Evolutionary conservation across 2,113 vertebrate species (phyloP).

Genomic region (Macquaria ambigua): DNA sequence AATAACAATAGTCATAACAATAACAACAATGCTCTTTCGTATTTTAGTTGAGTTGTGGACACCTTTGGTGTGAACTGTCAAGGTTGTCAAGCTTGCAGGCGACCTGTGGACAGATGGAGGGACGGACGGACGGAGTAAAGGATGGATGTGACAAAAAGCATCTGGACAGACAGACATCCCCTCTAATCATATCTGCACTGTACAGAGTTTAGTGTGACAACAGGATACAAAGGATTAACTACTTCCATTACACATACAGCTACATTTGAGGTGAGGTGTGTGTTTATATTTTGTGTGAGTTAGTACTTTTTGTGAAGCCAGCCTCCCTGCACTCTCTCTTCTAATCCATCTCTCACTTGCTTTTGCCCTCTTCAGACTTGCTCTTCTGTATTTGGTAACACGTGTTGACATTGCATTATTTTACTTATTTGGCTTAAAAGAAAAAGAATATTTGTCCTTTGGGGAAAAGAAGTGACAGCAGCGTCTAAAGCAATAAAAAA

Average conservation of each 20-base stretch:
- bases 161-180: conserved; percentile 78
- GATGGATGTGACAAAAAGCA: conserved; percentile 54
- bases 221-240: conserved; percentile 23
- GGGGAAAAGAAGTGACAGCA: conserved; percentile 82
- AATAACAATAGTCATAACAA: conserved; percentile 72
- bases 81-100: conserved; percentile 64
- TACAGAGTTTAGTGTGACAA: conserved; percentile 49
- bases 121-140: conserved; percentile 47
- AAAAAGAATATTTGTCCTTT: conserved; percentile 76
- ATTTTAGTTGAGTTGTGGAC: conserved; percentile 74
- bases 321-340: conserved; percentile 17
- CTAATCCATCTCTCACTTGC: conserved; percentile 45
- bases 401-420: conserved; percentile 80
- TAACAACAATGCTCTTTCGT: conserved; percentile 65
- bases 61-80: conserved; percentile 83
- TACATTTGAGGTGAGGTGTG: conserved; percentile 46
- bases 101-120: conserved; percentile 67
- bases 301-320: conserved; percentile 43
- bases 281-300: conserved; percentile 44
- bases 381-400: conserved; percentile 84
- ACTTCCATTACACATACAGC: conserved; percentile 24
- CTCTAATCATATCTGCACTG: conserved; percentile 41
- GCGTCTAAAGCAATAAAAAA: conserved; percentile 84
- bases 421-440: conserved; percentile 83
- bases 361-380: conserved; percentile 61